These are phyloP conservation scores for Pachydiplax longipennis DNA, from an alignment of 2,888 invertebrate species.

Conservation along the genomic window DNA sequence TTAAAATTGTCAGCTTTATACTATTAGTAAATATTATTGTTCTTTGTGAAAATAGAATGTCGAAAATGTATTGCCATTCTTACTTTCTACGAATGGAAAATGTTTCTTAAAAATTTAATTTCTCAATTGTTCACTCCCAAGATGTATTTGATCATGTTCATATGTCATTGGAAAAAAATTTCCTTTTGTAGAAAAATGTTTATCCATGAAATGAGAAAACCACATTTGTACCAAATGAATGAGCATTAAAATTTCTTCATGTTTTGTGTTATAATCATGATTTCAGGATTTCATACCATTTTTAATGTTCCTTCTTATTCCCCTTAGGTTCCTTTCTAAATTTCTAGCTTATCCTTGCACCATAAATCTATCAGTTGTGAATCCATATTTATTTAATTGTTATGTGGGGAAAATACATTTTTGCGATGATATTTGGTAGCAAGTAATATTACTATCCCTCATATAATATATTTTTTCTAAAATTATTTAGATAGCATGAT, in stretches of 20 bases:
- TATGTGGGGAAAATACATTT: too few relatives aligned
- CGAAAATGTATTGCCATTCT: background rate
- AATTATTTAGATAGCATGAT: too few relatives aligned
- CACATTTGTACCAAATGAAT: constrained; percentile 40
- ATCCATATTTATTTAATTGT: too few relatives aligned
- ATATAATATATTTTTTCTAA: too few relatives aligned
- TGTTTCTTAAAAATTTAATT: background rate
- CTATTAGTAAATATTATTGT: background rate
- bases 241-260: constrained; percentile 41
- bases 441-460: too few relatives aligned
- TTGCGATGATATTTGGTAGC: too few relatives aligned
- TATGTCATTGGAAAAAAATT: background rate
- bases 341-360: too few relatives aligned
- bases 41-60: constrained; percentile 12
- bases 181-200: constrained; percentile 2
- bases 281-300: background rate
- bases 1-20: background rate
- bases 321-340: too few relatives aligned
- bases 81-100: background rate
- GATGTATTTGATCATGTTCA: background rate
- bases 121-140: background rate
- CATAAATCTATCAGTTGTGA: too few relatives aligned
- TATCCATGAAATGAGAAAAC: background rate
- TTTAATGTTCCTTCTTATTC: too few relatives aligned
- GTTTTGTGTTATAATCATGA: constrained; percentile 19